A percentile compares a stretch with the other conserved stretches of the same genome.
These are phyloP conservation scores for Phenganax stokvisi DNA, from an alignment of 92 coral and sea anemone genomes.

Conservation along the genomic window DNA sequence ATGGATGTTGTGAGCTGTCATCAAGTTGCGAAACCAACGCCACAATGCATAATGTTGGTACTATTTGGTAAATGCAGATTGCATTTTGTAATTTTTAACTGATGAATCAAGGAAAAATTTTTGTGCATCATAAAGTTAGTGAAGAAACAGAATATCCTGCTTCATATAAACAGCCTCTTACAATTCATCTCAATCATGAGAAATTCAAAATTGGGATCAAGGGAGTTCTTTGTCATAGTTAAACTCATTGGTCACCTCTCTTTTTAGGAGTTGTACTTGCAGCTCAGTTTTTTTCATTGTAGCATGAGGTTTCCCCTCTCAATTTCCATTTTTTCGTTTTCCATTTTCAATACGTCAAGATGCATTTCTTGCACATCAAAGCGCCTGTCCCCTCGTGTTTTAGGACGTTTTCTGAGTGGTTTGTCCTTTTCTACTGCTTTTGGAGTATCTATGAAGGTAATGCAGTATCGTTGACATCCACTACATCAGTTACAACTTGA, in stretches of 20 bases:
- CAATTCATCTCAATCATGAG: neutral
- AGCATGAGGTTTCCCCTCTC: neutral
- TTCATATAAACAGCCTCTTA: too few relatives aligned
- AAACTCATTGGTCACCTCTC: neutral
- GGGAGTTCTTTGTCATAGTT: neutral
- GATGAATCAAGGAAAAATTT: too few relatives aligned
- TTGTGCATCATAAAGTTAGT: too few relatives aligned
- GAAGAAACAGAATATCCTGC: too few relatives aligned
- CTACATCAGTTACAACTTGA: neutral
- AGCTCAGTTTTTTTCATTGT: neutral
- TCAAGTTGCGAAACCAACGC: too few relatives aligned
- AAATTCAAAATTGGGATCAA: neutral
- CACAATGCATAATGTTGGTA: too few relatives aligned
- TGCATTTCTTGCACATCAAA: neutral
- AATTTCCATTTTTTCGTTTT: neutral
- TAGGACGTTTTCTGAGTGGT: neutral
- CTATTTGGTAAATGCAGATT: too few relatives aligned
- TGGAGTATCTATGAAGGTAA: neutral
- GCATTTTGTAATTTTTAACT: too few relatives aligned
- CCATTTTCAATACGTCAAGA: neutral
- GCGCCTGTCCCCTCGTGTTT: conserved; percentile 3
- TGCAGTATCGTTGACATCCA: neutral
- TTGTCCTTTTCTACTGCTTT: too few relatives aligned
- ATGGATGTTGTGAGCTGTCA: too few relatives aligned
- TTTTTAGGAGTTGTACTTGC: neutral